Evolutionary conservation across 2,113 vertebrate species (phyloP).

Genomic region (Cyprinodon brontotheroides): DNA sequence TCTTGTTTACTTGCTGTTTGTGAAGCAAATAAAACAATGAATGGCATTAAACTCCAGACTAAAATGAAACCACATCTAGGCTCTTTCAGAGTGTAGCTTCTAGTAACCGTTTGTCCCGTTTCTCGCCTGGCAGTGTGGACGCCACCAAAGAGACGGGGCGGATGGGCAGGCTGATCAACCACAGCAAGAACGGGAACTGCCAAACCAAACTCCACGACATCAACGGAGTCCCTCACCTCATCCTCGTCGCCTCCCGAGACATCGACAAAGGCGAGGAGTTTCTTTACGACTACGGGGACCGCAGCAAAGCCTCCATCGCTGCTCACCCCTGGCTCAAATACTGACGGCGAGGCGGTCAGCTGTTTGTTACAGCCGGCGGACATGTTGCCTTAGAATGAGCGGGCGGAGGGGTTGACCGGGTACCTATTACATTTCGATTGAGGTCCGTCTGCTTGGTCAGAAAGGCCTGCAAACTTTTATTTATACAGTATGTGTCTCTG

Average conservation of each 20-base stretch:
- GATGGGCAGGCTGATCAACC: conserved; percentile 92
- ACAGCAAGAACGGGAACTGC: conserved; percentile 97
- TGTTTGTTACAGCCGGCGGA: conserved; percentile 67
- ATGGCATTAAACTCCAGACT: neutral
- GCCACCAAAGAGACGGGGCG: conserved; percentile 91
- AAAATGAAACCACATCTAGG: neutral
- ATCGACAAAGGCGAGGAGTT: conserved; percentile 93
- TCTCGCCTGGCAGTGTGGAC: conserved; percentile 83
- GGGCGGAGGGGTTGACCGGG: neutral
- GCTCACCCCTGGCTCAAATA: conserved; percentile 96
- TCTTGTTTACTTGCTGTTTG: too few species aligned
- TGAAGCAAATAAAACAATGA: too few species aligned
- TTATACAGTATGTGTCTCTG: conserved; percentile 60
- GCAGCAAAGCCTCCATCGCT: conserved; percentile 91
- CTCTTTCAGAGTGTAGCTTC: too few species aligned
- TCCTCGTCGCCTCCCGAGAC: conserved; percentile 92
- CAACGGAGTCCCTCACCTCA: conserved; percentile 91
- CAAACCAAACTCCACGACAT: conserved; percentile 97
- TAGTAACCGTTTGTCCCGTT: neutral
- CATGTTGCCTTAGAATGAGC: conserved; percentile 73
- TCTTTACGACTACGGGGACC: conserved; percentile 96
- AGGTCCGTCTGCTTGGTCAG: conserved; percentile 73
- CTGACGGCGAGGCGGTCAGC: conserved; percentile 61
- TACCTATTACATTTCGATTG: conserved; percentile 34
- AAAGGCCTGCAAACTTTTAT: conserved; percentile 83